A percentile compares a stretch with the other conserved stretches of the same genome.
Evolutionary conservation across 2,797 vertebrate species (phyloP).

Genomic region (Sebastes itinus): DNA sequence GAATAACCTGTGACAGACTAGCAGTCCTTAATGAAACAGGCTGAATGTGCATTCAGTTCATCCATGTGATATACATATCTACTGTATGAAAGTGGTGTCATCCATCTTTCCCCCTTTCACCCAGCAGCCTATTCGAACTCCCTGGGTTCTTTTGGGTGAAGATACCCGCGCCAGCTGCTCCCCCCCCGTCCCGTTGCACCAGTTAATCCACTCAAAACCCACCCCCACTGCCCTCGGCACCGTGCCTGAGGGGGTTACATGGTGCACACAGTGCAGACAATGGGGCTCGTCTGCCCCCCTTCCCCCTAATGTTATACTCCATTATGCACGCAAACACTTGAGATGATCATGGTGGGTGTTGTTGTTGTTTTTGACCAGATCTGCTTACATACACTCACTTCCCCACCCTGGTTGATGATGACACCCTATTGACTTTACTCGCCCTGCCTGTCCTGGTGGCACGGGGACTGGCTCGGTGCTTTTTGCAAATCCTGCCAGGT

Average conservation of each 20-base stretch:
- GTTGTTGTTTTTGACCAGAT: background rate
- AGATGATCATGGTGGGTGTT: background rate
- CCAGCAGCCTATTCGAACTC: background rate
- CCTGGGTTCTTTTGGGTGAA: conserved; percentile 28
- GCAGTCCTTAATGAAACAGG: background rate
- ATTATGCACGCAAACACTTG: conserved; percentile 4
- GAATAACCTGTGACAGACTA: background rate
- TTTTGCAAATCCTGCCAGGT: conserved; percentile 28
- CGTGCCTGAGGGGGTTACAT: conserved; percentile 23
- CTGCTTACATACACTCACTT: background rate
- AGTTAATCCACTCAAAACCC: conserved; percentile 59
- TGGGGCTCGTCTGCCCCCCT: conserved; percentile 3
- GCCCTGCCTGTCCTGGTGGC: background rate
- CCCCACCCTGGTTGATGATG: background rate
- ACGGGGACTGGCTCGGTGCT: background rate
- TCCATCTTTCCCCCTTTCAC: background rate
- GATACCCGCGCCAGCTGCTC: conserved; percentile 55
- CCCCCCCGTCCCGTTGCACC: conserved; percentile 33
- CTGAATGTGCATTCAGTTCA: background rate
- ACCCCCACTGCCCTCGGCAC: conserved; percentile 38
- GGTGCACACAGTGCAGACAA: conserved; percentile 56
- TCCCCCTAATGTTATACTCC: conserved; percentile 7
- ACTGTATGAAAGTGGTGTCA: background rate
- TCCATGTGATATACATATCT: background rate
- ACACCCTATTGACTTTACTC: background rate